Evolutionary conservation across 2,113 vertebrate species (phyloP).

Genomic region (Sceloporus tristichus): DNA sequence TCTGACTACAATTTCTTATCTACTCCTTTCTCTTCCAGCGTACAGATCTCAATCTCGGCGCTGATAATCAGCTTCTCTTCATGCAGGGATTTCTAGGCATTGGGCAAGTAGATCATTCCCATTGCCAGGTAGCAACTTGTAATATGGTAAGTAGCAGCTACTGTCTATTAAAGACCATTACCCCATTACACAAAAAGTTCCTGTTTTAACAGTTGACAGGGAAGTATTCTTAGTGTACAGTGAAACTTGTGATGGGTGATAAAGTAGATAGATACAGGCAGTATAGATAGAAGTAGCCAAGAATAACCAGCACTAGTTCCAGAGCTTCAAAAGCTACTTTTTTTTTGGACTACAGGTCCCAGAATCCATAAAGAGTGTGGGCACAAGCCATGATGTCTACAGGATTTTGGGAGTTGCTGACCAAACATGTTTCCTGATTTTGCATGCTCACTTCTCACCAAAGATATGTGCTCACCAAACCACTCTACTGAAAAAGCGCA

Average conservation of each 20-base stretch:
- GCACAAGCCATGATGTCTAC: background rate
- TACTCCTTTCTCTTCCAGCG: background rate
- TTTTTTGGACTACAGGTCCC: background rate
- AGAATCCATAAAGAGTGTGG: background rate
- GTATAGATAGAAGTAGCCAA: background rate
- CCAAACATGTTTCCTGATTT: too few species aligned
- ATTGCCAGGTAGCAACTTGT: background rate
- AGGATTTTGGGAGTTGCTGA: too few species aligned
- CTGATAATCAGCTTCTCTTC: background rate
- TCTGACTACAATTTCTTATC: background rate
- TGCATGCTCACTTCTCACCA: too few species aligned
- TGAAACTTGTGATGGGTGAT: background rate
- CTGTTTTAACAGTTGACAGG: too few species aligned
- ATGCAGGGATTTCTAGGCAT: background rate
- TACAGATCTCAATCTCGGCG: background rate
- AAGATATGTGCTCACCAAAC: too few species aligned
- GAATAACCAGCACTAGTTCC: background rate
- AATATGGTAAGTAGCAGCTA: constrained; percentile 1
- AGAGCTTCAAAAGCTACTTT: background rate
- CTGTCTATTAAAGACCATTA: background rate
- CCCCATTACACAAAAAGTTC: background rate
- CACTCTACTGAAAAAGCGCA: too few species aligned
- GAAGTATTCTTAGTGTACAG: background rate
- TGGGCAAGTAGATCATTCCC: background rate
- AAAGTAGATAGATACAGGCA: background rate